Base-by-base conservation (phyloP, 53 echinoderm and acorn worm species). In the Patiria pectinifera region DNA sequence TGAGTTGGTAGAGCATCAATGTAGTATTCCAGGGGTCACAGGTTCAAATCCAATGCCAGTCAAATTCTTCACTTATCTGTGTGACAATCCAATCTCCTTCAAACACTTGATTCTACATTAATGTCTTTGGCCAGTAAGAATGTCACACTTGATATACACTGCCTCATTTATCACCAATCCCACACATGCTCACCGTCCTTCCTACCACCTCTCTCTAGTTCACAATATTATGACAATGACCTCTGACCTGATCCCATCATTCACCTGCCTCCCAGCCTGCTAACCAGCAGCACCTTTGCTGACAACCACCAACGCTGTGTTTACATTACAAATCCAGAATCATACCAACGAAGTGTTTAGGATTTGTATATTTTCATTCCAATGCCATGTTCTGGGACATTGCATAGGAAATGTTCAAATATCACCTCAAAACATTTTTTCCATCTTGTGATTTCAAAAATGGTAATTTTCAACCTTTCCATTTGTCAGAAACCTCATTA, bases 221-320 rank as follows among this genome's bases (percentile, higher is more conserved):
- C 4, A 44, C 26, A 45, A 11, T 43, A 77, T 78, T 22, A 78
- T 45, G 79, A 78, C 45, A 78, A 3, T 86, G 86, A 86, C 86
- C 86, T 74, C 49, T 21, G 74, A 72, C 86, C 86, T 8, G 53
- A 53, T 47, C 86, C 49, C 71, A 72, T 74, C 86, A 45, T 48
- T 74, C 86, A 86, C 11, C 86, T 11, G n/a, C 53, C 63, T 74
- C 74, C 75, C 13, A 22, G 74, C 11, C 48, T 45, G 16, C 25
- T 24, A n/a, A 48, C 22, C 44, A 74, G 46, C 44, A 16, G 47
- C 86, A 86, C 86, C 72, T 71, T 14, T 45, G 86, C 72, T 49
- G 74, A 48, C 49, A 74, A 74, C 74, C 74, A 23, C 22, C 13
- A 6, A 85, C 19, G 21, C 18, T 69, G 45, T 85, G 62, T 85